Evolutionary conservation across 2,888 invertebrate genomes (phyloP), one percentile per base, ranked within the genome.

Genomic region (Girardia tigrina): DNA sequence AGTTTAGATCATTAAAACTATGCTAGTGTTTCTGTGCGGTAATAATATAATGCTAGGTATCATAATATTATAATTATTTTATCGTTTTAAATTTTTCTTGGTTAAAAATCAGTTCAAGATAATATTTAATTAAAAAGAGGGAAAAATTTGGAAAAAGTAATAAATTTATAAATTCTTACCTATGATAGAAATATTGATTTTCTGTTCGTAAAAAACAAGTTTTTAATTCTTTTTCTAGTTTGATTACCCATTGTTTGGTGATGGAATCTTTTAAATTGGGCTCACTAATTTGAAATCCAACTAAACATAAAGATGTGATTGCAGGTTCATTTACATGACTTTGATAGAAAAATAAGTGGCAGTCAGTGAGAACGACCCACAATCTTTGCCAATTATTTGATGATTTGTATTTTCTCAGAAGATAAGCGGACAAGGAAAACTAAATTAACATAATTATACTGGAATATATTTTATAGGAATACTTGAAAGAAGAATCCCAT

Each of bases 321-420:
- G 56, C 8, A 20, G 4, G 56, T n/a, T n/a, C 20, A 56, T 4
- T 56, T 56, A 56, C 23, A 23, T 56, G 56, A n/a, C 23, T 56
- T 56, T 56, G 56, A 56, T 56, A 16, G 23, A 56, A 56, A n/a
- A 56, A 56, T 56, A 56, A 56, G 23, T 56, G 56, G 23, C 56
- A 56, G 23, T 56, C 56, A 2, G 56, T 56, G n/a, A 56, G n/a
- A 12, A 56, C 56, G 6, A 56, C 56, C 56, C 56, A 56, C 4
- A 56, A n/a, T 56, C 56, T n/a, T 16, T 56, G 56, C 56, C 56
- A 56, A n/a, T 56, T 56, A n/a, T 56, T 56, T 56, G 56, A 56
- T 8, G 56, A 56, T 56, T 56, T 56, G n/a, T 56, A 56, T 56
- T 56, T 56, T 56, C 56, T 56, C 20, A 56, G 56, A 8, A 56